Evolutionary conservation across 2,113 vertebrate species (phyloP).

Genomic region (Casuarius casuarius): DNA sequence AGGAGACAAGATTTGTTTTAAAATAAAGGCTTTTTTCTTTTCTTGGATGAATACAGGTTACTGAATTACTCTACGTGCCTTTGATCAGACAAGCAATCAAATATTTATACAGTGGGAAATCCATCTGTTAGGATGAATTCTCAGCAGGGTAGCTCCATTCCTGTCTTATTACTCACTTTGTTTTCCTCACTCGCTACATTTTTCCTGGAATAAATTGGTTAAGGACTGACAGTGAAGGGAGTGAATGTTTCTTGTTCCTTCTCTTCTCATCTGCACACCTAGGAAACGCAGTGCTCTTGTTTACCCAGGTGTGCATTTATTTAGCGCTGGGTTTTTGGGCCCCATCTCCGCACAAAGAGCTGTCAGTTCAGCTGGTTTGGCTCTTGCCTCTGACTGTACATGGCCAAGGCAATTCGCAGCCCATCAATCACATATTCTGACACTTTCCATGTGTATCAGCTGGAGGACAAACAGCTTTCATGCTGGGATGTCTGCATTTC

Average conservation of each 20-base stretch:
- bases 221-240: not conserved
- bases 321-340: not conserved
- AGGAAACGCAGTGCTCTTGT: not conserved
- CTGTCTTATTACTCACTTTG: not conserved
- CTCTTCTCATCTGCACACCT: not conserved
- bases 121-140: not conserved
- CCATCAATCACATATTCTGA: not conserved
- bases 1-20: not conserved
- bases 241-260: not conserved
- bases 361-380: not conserved
- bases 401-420: not conserved
- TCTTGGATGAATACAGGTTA: not conserved
- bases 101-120: slow-evolving; percentile 5
- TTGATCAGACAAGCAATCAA: not conserved
- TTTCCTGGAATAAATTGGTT: not conserved
- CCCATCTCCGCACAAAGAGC: not conserved
- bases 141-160: not conserved
- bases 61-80: not conserved
- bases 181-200: not conserved
- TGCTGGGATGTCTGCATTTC: slow-evolving; percentile 8
- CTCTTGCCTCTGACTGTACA: not conserved
- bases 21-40: not conserved
- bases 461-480: not conserved
- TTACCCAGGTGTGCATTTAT: not conserved
- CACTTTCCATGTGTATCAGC: slow-evolving; percentile 8